A percentile compares a stretch with the other conserved stretches of the same genome.
Conservation (phyloP, 2,888 invertebrate genomes). For the Nomada lathburiana region DNA sequence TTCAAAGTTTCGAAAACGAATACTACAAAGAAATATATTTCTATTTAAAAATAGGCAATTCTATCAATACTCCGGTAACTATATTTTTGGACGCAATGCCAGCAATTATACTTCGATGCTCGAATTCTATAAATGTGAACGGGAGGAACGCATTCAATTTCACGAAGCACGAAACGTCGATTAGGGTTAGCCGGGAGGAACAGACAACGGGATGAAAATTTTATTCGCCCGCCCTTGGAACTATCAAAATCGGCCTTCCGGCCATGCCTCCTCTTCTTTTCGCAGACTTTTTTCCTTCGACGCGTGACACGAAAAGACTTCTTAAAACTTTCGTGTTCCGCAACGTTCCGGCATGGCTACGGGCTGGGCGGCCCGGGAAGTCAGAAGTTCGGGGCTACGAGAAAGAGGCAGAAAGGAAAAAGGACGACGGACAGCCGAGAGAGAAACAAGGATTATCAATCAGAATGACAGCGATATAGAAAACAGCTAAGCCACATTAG, state of each 20-base stretch:
- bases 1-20: no score
- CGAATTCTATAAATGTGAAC: neutral
- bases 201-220: constrained; percentile 38
- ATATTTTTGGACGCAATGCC: no score
- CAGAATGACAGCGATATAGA: constrained; percentile 74
- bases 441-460: constrained; percentile 74
- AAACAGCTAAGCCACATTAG: constrained; percentile 71
- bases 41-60: no score
- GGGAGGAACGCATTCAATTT: constrained; percentile 6
- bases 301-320: constrained; percentile 61
- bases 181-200: neutral
- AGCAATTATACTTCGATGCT: neutral
- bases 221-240: constrained; percentile 9
- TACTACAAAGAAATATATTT: no score
- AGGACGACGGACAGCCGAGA: constrained; percentile 23
- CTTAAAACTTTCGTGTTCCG: constrained; percentile 48
- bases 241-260: constrained; percentile 49
- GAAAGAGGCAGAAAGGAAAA: constrained; percentile 30
- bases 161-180: constrained; percentile 28
- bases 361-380: constrained; percentile 10
- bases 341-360: constrained; percentile 5
- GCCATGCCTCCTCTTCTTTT: constrained; percentile 20
- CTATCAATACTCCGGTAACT: no score
- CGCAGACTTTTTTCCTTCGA: constrained; percentile 46
- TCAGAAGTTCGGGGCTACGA: constrained; percentile 35